A percentile compares a stretch with the other conserved stretches of the same genome.
phyloP scores from a whole-genome alignment of 2,113 vertebrate species.

The Carassius carassius region DNA sequence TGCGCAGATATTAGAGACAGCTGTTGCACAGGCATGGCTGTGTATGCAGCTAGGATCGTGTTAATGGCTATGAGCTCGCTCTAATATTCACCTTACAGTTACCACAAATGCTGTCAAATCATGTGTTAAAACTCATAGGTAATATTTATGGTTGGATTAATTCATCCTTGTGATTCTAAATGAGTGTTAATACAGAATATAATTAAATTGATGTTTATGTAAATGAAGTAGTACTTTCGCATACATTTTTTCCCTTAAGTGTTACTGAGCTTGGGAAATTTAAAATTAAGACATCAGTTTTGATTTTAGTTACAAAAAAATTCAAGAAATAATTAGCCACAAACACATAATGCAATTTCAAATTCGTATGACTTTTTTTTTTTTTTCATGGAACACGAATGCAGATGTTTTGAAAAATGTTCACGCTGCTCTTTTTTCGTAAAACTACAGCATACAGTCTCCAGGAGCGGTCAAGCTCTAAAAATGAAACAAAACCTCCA shows the following conservation, averaged over 20 bases:
- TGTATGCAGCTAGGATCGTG: background rate
- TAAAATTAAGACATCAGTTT: background rate
- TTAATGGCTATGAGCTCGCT: slow-evolving; percentile 3
- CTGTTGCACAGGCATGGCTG: slow-evolving; percentile 20
- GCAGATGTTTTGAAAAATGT: background rate
- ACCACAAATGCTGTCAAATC: background rate
- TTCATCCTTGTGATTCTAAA: background rate
- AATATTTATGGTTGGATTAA: background rate
- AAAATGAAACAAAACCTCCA: background rate
- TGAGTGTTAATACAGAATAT: background rate
- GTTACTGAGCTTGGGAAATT: background rate
- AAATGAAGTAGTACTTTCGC: background rate
- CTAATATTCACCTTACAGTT: background rate
- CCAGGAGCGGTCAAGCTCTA: background rate
- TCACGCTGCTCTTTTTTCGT: background rate
- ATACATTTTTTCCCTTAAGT: background rate
- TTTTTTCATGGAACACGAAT: background rate
- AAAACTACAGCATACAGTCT: background rate
- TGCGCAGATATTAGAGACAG: slow-evolving; percentile 7
- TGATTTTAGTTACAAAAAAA: background rate
- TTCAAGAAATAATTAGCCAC: background rate
- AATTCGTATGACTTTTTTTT: background rate
- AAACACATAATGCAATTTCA: background rate
- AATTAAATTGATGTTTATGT: background rate
- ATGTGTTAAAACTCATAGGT: background rate